phyloP scores from a whole-genome alignment of 1,140 invertebrate species.

The Pogonomyrmex barbatus region DNA sequence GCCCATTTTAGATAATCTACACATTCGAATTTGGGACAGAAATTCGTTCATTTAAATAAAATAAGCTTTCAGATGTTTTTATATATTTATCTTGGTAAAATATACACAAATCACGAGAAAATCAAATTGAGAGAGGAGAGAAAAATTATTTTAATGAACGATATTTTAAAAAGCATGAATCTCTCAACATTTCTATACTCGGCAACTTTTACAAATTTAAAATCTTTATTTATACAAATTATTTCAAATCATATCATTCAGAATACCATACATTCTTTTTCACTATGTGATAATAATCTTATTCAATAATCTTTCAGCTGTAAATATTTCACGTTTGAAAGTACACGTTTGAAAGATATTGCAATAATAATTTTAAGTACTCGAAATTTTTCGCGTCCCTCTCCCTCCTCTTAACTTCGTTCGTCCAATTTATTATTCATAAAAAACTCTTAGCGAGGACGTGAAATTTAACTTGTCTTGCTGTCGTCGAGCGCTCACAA shows the following conservation, averaged over 20 bases:
- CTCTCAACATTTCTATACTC: neutral
- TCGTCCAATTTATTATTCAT: constrained; percentile 51
- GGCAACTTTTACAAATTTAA: neutral
- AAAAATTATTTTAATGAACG: neutral
- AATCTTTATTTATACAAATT: constrained; percentile 10
- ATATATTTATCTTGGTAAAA: neutral
- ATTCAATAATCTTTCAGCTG: constrained; percentile 14
- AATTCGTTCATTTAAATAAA: neutral
- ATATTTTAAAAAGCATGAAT: constrained; percentile 5
- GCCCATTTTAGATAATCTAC: neutral
- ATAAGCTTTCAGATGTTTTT: neutral
- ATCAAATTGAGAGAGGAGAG: neutral
- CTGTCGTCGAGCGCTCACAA: constrained; percentile 54
- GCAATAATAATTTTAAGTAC: constrained; percentile 41
- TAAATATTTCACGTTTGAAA: constrained; percentile 18
- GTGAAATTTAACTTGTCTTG: constrained; percentile 59
- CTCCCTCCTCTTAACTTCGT: neutral
- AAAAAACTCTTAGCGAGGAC: constrained; percentile 58
- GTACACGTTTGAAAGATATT: neutral
- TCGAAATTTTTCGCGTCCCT: constrained; percentile 30
- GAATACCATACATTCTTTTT: neutral
- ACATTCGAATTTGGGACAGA: neutral
- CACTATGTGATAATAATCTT: neutral
- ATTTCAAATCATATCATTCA: neutral
- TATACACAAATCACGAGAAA: neutral